A percentile compares a stretch with the other conserved stretches of the same genome.
Evolutionary conservation across 2,797 vertebrate species (phyloP).

Genomic region (Vultur gryphus): DNA sequence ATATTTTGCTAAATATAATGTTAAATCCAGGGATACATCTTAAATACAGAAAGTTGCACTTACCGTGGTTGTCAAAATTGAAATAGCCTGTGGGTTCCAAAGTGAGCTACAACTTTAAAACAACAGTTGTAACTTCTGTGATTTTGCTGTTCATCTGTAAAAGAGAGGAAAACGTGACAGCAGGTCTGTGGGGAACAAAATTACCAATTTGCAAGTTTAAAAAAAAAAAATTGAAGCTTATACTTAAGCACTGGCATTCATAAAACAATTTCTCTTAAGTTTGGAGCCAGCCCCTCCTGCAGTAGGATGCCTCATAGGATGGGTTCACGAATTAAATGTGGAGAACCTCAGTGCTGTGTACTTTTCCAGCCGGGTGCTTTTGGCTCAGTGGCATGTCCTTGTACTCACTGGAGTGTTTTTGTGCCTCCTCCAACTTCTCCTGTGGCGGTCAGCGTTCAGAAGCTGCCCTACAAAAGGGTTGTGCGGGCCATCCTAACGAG

Average conservation of each 20-base stretch:
- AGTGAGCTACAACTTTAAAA: background rate
- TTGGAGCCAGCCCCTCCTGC: background rate
- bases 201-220: background rate
- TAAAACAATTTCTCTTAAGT: background rate
- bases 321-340: background rate
- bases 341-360: background rate
- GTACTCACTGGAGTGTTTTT: background rate
- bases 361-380: fast-evolving
- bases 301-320: background rate
- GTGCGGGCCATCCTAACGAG: background rate
- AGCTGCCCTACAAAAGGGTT: background rate
- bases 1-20: background rate
- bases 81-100: fast-evolving
- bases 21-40: background rate
- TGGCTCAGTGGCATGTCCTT: fast-evolving
- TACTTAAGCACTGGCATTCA: background rate
- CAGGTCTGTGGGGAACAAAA: background rate
- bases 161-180: background rate
- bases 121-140: background rate
- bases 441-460: background rate
- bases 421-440: background rate
- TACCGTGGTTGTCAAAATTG: background rate
- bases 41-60: background rate
- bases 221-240: background rate
- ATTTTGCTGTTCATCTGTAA: background rate